Evolutionary conservation across 2,797 vertebrate genomes (phyloP), one percentile per base, ranked within the genome.

Genomic region (Glossophaga mutica): DNA sequence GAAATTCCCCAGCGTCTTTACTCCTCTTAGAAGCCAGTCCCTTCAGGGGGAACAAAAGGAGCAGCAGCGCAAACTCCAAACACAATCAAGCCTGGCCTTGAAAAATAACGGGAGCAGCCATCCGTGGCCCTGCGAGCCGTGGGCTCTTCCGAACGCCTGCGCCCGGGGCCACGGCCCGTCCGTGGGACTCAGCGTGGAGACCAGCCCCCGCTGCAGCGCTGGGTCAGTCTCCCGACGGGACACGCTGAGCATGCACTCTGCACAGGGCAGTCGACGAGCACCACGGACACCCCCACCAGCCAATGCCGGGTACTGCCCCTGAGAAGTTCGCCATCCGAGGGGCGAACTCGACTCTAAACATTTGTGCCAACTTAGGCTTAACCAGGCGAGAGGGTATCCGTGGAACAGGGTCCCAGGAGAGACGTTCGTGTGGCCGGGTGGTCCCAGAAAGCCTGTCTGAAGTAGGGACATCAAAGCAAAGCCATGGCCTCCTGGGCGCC

Each of bases 201-300:
- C 24, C 44, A 1, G 21, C 14, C 0, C 1, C 3, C 0, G 70
- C 5, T 1, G 14, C 29, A 34, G 46, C 29, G 0, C 19, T 15
- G 46, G 11, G 10, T 6, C 9, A 7, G 8, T 32, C 39, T 3
- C 22, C 2, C 22, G 24, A 5, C 24, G 0, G 5, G 2, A 7
- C 21, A 16, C 2, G 0, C 55, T 2, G 21, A 6, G 48, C 52
- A 7, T 6, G 50, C 22, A 0, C 46, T 0, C n/a, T 19, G 15
- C 11, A 9, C 77, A 1, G 24, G 3, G 74, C 1, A 1, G 52
- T 19, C 1, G 8, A 67, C 59, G 10, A 2, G 83, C 57, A 9
- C 71, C 7, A 3, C 34, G 59, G 71, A 50, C 24, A 26, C 39
- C 3, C 7, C 65, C 9, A 24, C 29, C 26, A 14, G 62, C 22